Base-by-base conservation (phyloP, 2,113 vertebrate genomes). In the human region DNA sequence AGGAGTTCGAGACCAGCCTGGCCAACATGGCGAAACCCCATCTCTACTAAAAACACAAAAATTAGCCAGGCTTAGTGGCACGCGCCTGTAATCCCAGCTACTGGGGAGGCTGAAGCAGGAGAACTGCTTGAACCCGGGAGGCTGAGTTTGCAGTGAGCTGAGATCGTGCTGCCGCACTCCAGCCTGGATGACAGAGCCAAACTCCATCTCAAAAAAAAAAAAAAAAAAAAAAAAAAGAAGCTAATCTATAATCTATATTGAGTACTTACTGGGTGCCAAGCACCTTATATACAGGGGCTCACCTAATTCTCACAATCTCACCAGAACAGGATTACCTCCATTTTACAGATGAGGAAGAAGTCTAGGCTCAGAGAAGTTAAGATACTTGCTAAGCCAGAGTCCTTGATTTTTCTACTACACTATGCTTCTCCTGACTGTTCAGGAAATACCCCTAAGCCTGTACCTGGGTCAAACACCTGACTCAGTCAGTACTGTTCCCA, bases 371-470 rank as follows among this genome's bases (percentile, higher is more conserved):
- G 68, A 89, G 50, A 94, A 9, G 43, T 45, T 92, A 85, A 94
- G 35, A 75, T 8, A 35, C 52, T 70, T 73, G 57, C 89, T 94
- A 85, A 64, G 22, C 66, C 20, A 84, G 14, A 68, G 45, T 45
- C 40, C 64, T 96, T 78, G 30, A n/a, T 84, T 95, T 92, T 93
- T 32, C 76, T 85, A 89, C 79, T 68, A 75, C 2, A 43, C 16
- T 79, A 27, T 32, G 78, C 45, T 59, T 72, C 83, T 90, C 91
- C 52, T 70, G 52, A 93, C 17, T 83, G 8, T 52, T 94, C 66
- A 86, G 70, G 85, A 96, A 93, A 87, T 70, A 94, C 8, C 89
- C 32, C 50, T 57, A 61, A 93, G 45, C 59, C 75, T 92, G 32
- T 66, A 48, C 14, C 32, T 87, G 27, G 59, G 61, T 48, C 79